phyloP scores from a whole-genome alignment of 2,888 invertebrate genomes.

The Archips crataeganus region DNA sequence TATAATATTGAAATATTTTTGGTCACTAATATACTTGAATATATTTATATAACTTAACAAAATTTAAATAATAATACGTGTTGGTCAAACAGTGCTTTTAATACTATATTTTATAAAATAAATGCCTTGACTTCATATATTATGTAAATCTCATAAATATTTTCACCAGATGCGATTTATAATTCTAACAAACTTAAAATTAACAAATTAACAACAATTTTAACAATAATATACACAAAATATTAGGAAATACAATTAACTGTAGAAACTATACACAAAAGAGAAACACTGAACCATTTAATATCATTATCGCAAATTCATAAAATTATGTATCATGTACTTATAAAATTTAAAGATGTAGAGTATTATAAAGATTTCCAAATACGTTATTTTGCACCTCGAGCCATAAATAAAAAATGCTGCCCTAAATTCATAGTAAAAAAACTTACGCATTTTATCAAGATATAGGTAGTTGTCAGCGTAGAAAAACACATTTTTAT shows the following conservation, averaged over 20 bases:
- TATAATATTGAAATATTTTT: constrained; percentile 56
- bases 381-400: background rate
- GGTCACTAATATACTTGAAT: constrained; percentile 54
- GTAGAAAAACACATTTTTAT: no score
- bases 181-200: constrained; percentile 31
- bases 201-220: constrained; percentile 43
- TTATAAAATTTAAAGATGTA: background rate
- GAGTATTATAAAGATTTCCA: constrained; percentile 15
- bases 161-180: constrained; percentile 39
- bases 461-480: no score
- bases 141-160: constrained; percentile 46
- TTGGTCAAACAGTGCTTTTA: constrained; percentile 70
- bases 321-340: background rate
- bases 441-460: background rate
- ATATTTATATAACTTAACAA: constrained; percentile 17
- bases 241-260: background rate
- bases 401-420: background rate
- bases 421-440: background rate
- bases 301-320: constrained; percentile 10
- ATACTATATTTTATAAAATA: constrained; percentile 53
- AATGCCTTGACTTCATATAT: constrained; percentile 61
- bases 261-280: constrained; percentile 38
- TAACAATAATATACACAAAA: constrained; percentile 43
- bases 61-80: constrained; percentile 55
- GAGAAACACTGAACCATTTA: constrained; percentile 28